Base-by-base conservation (phyloP, 2,797 vertebrate species). In the Emydoidea blandingii region DNA sequence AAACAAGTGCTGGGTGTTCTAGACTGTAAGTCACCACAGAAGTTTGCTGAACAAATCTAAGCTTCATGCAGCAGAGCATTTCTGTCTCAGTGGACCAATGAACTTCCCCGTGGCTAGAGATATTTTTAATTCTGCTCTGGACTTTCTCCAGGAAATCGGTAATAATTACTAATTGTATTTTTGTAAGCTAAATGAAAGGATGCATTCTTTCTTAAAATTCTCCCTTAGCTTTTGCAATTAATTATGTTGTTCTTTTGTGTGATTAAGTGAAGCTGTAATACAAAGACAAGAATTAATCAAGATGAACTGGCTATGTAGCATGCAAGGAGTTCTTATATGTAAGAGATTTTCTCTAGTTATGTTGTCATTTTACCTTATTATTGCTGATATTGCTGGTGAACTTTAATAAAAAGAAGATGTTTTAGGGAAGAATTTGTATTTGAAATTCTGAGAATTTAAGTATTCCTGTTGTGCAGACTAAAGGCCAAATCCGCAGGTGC, bases 101-200 rank as follows among this genome's bases (percentile, higher is more conserved):
- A 98, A 98, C 95, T 97, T 96, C 90, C 88, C 92, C 92, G 92
- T 95, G 94, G 95, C 96, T 97, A 37, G 56, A 97, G 97, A 97
- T 98, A 98, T 98, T 98, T 98, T 98, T 97, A 98, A 98, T 99
- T 98, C 94, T 98, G 98, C 98, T 99, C 99, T 99, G 99, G 99
- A 99, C 98, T 99, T 98, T 99, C 98, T 99, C 99, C 99, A 99
- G 99, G 99, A 99, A 99, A 99, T 99, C 95, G 94, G 97, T 98
- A 98, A 98, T 98, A 98, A 98, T 98, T 98, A 95, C 97, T 98
- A 98, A 98, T 98, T 98, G 97, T 98, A 98, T 98, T 98, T 98
- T 98, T 97, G 97, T 98, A 98, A 98, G 97, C 95, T 94, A 97
- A 98, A 98, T 98, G 98, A 98, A 98, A 98, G 98, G 97, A 97